A percentile compares a stretch with the other conserved stretches of the same genome.
Evolutionary conservation across 2,113 vertebrate genomes (phyloP).

Genomic region (Ailurus styani): DNA sequence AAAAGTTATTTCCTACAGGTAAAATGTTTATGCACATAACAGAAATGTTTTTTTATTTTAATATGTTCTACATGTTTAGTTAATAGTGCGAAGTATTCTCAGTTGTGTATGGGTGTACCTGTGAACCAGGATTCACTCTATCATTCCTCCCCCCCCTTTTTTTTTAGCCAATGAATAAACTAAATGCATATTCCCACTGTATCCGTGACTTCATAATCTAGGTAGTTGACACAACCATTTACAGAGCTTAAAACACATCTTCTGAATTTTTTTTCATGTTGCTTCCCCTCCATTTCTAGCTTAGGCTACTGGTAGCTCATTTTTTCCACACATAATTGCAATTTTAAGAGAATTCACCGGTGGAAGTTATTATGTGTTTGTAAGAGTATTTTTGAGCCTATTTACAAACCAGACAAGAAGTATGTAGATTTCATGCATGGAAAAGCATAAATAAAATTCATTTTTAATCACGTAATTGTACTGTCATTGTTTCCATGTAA

Average conservation of each 20-base stretch:
- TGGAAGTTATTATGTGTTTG: conserved; percentile 40
- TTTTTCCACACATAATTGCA: conserved; percentile 8
- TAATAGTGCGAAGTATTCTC: neutral
- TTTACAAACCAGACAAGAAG: conserved; percentile 64
- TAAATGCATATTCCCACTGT: neutral
- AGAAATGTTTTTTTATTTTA: neutral
- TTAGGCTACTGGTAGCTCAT: neutral
- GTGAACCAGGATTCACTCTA: neutral
- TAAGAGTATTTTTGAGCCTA: conserved; percentile 2
- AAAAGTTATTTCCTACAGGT: neutral
- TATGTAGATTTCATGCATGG: conserved; percentile 47
- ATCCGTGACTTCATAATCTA: neutral
- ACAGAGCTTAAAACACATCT: conserved; percentile 1
- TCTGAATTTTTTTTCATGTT: neutral
- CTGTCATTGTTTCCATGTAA: conserved; percentile 51
- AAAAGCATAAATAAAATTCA: conserved; percentile 58
- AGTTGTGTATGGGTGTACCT: neutral
- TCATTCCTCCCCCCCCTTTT: neutral
- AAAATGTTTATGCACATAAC: neutral
- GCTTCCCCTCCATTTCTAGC: neutral
- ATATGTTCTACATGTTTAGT: neutral
- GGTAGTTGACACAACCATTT: neutral
- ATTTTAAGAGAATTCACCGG: conserved; percentile 34
- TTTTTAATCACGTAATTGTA: conserved; percentile 71
- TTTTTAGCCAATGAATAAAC: neutral